Base-by-base conservation (phyloP, 2,888 invertebrate species). In the Ypsolopha scabrella region DNA sequence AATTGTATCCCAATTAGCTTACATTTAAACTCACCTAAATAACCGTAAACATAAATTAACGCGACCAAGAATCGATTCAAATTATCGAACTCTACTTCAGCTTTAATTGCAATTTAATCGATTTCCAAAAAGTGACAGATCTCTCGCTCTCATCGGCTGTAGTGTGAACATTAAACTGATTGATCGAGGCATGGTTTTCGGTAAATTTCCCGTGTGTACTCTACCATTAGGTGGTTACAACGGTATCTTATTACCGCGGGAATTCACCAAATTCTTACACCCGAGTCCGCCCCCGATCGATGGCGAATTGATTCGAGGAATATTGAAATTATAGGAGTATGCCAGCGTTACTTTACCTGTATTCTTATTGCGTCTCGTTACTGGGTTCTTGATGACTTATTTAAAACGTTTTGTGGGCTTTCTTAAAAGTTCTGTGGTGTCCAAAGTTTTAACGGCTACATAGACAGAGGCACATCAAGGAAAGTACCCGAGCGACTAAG, bases 301-400 rank as follows among this genome's bases (percentile, higher is more conserved):
- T 58, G 57, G 58, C 53, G 64, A 67, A 75, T 76, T 77, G 76
- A 75, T 80, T 79, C 78, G 64, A 47, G 59, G 79, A 79, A 80
- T 68, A 68, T 73, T 66, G 63, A 68, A 73, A 72, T 71, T 70
- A 69, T 67, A 67, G 64, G 62, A 60, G 63, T 24, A 24, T 3
- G 2, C 24, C 24, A 24, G 2, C 24, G 24, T 24, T 24, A 24
- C 24, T 24, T 4, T 24, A 24, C 24, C 24, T 24, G 24, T 24
- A 24, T 24, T 24, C 24, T 24, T 2, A 24, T 24, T 24, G 24
- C 2, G 24, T 2, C 24, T 24, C 24, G 24, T 24, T 24, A 24
- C 24, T 24, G 24, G 24, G 4, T 24, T 24, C 4, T 24, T 24
- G 2, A 24, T 24, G 24, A 24, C 24, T 24, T 43, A 43, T 13